Conservation (phyloP, 1,140 invertebrate genomes). For the Sitobion miscanthi region DNA sequence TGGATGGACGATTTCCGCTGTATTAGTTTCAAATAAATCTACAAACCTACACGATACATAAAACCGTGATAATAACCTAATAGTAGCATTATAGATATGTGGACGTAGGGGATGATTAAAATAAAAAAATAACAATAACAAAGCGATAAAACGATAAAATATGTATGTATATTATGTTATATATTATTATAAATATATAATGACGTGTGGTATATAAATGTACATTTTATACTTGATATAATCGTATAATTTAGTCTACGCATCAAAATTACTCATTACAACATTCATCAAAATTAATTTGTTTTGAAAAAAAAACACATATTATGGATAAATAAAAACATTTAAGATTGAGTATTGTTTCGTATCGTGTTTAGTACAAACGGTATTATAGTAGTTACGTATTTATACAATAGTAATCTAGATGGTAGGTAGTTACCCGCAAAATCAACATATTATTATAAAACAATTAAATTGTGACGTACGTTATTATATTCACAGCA, state of each 20-base stretch:
- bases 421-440: not conserved
- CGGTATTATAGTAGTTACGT: not conserved
- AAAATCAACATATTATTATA: not conserved
- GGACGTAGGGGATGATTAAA: not conserved
- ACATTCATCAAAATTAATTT: not conserved
- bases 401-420: slow-evolving; percentile 20
- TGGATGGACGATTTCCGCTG: not conserved
- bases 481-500: not conserved
- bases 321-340: not conserved
- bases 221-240: not conserved
- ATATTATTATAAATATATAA: not conserved
- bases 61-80: not conserved
- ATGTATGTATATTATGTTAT: not conserved
- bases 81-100: not conserved
- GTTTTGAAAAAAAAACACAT: not conserved
- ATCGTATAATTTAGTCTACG: not conserved
- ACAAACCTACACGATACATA: not conserved
- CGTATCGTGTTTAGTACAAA: not conserved
- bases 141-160: not conserved
- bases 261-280: not conserved
- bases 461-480: not conserved
- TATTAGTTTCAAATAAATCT: not conserved
- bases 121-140: not conserved
- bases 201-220: not conserved
- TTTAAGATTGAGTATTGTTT: not conserved